Base-by-base conservation (phyloP, 2,113 vertebrate species). In the Oryzias curvinotus region DNA sequence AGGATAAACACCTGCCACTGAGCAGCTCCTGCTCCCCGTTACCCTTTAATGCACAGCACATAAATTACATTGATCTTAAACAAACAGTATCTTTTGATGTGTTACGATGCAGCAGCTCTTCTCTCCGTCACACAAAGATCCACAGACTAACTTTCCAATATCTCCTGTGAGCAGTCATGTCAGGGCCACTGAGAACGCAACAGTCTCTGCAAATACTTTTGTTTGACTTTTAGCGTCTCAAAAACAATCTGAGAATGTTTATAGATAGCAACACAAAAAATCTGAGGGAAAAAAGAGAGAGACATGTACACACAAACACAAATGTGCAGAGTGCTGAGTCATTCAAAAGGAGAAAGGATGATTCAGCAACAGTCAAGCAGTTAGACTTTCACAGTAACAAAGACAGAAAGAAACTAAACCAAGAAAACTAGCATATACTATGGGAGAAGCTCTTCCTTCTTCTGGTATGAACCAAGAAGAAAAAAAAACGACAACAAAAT, bases 1-100 rank as follows among this genome's bases (percentile, higher is more conserved):
- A 85, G 85, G 63, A 82, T 90, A 91, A 91, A 90, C 90, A 87
- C 83, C 83, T 85, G 80, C 77, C 86, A 85, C 71, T 52, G 16
- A 60, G 66, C 28, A 30, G 78, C 64, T 82, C 46, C 86, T 85
- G 87, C 69, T 83, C 86, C 80, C 75, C 60, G 68, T 90, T 82
- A 87, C 49, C 77, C 55, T 25, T 77, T 55, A 62, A 17, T 42
- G 28, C 52, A 68, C 62, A 79, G 25, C 61, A 51, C 47, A 62
- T 52, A 7, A 52, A 68, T 73, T 45, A 68, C 69, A 77, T 51
- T 28, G 10, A 48, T 28, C 45, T 17, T 5, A 59, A 41, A 56
- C 50, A 62, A 8, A 52, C 18, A 36, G 21, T 5, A 26, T 10
- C 21, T 21, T 26, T 59, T 14, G 8, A 18, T 48, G 7, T 12